Evolutionary conservation across 2,113 vertebrate species (phyloP).

Genomic region (Nipponia nippon): DNA sequence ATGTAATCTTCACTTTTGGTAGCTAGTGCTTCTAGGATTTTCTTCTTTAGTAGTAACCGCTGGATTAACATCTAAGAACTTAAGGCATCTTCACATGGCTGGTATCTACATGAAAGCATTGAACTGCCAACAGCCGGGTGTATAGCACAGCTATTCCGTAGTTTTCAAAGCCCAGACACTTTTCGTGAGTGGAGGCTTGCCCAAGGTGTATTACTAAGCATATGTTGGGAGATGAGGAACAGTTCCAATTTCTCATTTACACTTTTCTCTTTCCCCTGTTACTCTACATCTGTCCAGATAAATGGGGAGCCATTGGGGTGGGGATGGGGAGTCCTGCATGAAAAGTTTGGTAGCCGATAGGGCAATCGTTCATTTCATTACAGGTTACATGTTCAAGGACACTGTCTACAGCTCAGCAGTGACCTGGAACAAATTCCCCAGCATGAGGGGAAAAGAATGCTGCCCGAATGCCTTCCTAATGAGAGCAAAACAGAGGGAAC

Average conservation of each 20-base stretch:
- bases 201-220: not conserved
- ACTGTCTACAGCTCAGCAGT: not conserved
- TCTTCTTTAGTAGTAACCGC: not conserved
- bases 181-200: not conserved
- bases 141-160: not conserved
- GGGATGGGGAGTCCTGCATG: not conserved
- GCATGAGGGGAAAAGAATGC: not conserved
- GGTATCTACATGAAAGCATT: not conserved
- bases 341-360: not conserved
- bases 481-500: not conserved
- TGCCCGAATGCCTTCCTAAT: not conserved
- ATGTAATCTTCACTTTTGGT: not conserved
- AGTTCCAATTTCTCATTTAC: not conserved
- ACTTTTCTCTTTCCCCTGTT: not conserved
- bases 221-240: not conserved
- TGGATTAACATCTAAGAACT: not conserved
- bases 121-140: not conserved
- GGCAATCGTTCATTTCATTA: not conserved
- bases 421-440: conserved; percentile 4
- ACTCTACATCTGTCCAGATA: not conserved
- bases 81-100: not conserved
- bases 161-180: not conserved
- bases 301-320: not conserved
- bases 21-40: not conserved
- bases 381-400: not conserved